phyloP scores from a whole-genome alignment of 2,888 invertebrate genomes.

The Trachelus tabidus region DNA sequence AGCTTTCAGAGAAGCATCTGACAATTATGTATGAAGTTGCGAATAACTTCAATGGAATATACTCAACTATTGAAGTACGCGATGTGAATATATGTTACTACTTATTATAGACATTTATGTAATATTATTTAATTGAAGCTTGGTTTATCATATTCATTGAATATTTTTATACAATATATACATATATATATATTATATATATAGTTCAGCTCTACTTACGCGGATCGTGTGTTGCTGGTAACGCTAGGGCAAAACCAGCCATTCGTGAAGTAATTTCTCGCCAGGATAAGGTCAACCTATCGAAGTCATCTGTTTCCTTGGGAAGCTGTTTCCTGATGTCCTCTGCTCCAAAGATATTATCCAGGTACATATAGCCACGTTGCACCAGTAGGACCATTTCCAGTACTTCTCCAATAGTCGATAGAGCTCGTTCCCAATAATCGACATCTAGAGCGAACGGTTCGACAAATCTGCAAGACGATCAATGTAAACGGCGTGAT shows the following conservation, averaged over 20 bases:
- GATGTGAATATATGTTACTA: background rate
- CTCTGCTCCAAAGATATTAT: constrained; percentile 89
- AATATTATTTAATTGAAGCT: background rate
- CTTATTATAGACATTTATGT: background rate
- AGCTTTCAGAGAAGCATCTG: background rate
- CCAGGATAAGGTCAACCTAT: constrained; percentile 72
- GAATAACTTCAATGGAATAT: background rate
- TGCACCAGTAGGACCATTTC: constrained; percentile 86
- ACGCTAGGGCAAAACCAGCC: constrained; percentile 37
- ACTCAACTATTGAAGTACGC: background rate
- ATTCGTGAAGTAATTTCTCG: constrained; percentile 48
- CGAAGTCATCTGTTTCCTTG: constrained; percentile 79
- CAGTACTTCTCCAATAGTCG: constrained; percentile 83
- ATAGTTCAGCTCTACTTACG: constrained; percentile 58
- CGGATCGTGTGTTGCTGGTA: constrained; percentile 54
- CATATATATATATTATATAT: too few species aligned
- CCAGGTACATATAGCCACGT: constrained; percentile 86
- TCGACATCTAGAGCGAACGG: constrained; percentile 87
- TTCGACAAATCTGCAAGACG: constrained; percentile 76
- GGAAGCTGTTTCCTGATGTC: constrained; percentile 89
- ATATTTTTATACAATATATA: background rate
- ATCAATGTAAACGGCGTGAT: constrained; percentile 12
- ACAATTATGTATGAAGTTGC: background rate
- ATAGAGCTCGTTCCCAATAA: constrained; percentile 86
- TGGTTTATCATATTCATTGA: background rate